Evolutionary conservation across 2,888 invertebrate species (phyloP).

Genomic region (Uloborus plumipes): DNA sequence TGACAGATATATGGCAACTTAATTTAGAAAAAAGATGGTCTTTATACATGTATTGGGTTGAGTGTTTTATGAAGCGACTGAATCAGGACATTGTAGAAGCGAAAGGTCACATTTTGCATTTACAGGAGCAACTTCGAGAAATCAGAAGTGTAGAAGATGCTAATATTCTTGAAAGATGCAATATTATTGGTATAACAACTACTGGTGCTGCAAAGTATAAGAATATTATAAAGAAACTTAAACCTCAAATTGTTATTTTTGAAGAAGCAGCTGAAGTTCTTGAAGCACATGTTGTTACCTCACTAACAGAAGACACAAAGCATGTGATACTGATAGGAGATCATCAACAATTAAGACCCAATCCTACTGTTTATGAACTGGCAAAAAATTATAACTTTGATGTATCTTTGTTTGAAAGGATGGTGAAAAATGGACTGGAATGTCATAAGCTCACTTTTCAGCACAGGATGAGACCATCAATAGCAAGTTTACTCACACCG

Average conservation of each 20-base stretch:
- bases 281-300: slow-evolving; percentile 85
- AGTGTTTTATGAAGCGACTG: neutral
- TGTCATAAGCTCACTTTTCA: slow-evolving; percentile 70
- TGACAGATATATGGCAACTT: slow-evolving; percentile 15
- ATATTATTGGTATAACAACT: slow-evolving; percentile 81
- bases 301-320: slow-evolving; percentile 80
- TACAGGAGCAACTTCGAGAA: neutral
- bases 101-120: neutral
- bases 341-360: slow-evolving; percentile 73
- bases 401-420: slow-evolving; percentile 72
- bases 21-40: slow-evolving; percentile 17
- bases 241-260: slow-evolving; percentile 78
- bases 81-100: neutral
- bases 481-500: slow-evolving; percentile 70
- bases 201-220: slow-evolving; percentile 81
- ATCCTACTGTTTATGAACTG: slow-evolving; percentile 71
- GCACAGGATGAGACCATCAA: slow-evolving; percentile 71
- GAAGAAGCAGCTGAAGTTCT: slow-evolving; percentile 92
- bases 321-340: slow-evolving; percentile 85
- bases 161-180: slow-evolving; percentile 1
- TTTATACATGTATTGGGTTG: slow-evolving; percentile 26
- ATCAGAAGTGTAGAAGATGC: slow-evolving; percentile 30
- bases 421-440: slow-evolving; percentile 69
- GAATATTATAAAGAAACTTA: slow-evolving; percentile 76
- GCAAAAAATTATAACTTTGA: slow-evolving; percentile 71